Base-by-base conservation (phyloP, 2,113 vertebrate genomes). In the Forbesichthys agassizii region DNA sequence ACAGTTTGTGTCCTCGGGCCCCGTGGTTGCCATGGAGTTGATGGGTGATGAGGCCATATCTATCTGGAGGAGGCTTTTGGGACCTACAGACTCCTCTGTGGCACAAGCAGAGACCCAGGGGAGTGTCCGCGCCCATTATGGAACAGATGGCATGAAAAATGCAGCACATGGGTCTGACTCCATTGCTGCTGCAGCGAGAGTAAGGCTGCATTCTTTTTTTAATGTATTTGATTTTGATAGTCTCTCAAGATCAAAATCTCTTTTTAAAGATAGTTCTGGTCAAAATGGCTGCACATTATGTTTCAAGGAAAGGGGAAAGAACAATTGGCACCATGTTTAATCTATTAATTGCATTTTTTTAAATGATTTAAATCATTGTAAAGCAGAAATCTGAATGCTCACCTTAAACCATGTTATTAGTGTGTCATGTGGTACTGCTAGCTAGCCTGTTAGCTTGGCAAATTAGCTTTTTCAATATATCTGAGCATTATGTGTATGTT, bases 11-110 rank as follows among this genome's bases (percentile, higher is more conserved):
- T 94, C 90, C 11, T 96, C 93, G 66, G 95, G 94, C 33, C 95
- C 96, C 0, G 48, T 95, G 81, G 89, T 98, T 87, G 96, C 95
- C 81, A 93, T 98, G 95, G 97, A 96, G 86, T 91, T 98, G 81
- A 92, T 97, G 86, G 95, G 94, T 80, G 94, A 96, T 55, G 94
- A 96, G 73, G 96, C 96, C 4, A 88, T 97, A 65, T 91, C 90
- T 53, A 89, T 91, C 47, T 98, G 96, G 96, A 94, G 91, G 80
- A 88, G 84, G 36, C 89, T 97, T 57, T 82, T 98, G 69, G 96
- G 95, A 42, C 94, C 94, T 48, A 81, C 93, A 48, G 95, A 96
- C 77, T 89, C 93, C 1, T 36, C 71, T 2, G 42, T 80, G n/a
- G 94, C 94, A 1, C 89, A 88, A 74, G 81, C 71, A 64, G 96